Conservation (phyloP, 2,888 invertebrate species). For the Eueremaeus valkanovi region DNA sequence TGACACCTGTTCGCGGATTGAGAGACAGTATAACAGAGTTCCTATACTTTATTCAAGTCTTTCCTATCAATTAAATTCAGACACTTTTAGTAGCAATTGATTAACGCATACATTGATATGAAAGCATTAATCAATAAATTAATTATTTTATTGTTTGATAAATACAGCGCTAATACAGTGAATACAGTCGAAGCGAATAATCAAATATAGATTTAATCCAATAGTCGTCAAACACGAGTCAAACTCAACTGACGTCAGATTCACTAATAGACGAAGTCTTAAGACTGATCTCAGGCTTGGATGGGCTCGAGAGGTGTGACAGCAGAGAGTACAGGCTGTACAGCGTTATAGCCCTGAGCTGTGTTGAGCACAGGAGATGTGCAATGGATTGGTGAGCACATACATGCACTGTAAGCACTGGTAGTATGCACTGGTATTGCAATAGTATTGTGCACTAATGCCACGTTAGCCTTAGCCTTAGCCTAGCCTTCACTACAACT, state of each 20-base stretch:
- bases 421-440: neutral
- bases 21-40: too few relatives aligned
- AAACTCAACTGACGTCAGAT: slow-evolving; percentile 3
- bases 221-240: slow-evolving; percentile 29
- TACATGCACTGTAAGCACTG: neutral
- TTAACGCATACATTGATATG: neutral
- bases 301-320: neutral
- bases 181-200: neutral
- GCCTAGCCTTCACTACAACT: slow-evolving; percentile 8
- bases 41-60: too few relatives aligned
- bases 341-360: neutral
- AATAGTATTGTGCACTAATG: neutral
- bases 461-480: too few relatives aligned
- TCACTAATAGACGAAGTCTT: neutral
- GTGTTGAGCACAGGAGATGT: neutral
- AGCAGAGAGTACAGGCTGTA: neutral
- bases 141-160: neutral
- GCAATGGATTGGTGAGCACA: too few relatives aligned
- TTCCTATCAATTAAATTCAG: too few relatives aligned
- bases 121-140: neutral
- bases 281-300: too few relatives aligned
- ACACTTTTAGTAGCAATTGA: too few relatives aligned
- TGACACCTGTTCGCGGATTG: too few relatives aligned
- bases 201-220: slow-evolving; percentile 16
- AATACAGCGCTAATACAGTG: neutral